Evolutionary conservation across 2,113 vertebrate genomes (phyloP), one percentile per base, ranked within the genome.

Genomic region (Apus apus): DNA sequence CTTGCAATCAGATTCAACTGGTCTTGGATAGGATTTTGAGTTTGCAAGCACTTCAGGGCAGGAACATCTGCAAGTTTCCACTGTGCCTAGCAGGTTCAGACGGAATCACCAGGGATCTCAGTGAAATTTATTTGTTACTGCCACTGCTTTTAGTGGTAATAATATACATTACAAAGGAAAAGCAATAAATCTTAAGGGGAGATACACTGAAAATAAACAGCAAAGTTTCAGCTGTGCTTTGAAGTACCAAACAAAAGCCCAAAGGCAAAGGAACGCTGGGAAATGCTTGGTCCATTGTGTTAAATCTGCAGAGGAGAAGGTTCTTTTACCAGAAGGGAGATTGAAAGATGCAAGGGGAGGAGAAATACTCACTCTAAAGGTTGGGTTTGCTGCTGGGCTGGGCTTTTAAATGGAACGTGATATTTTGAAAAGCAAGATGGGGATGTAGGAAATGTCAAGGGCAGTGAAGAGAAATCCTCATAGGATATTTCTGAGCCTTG

Each of bases 221-320:
- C 61, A 76, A 89, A 50, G 91, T 86, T 95, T 95, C 67, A 92
- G 72, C 36, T 48, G 13, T 57, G 25, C 45, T 89, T 96, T 91
- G 87, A 91, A 95, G 54, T 85, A 82, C 14, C 14, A n/a, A 50
- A 36, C 57, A 76, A 79, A 61, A 57, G 16, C 45, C 62, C 45
- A 61, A 78, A 87, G 74, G 71, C 45, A 85, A 90, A 94, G 70
- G 56, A 72, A 10, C 2, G 3, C 54, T 67, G 85, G 26, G 20
- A 94, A 68, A 26, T 36, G 6, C 50, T 50, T 65, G 13, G 29
- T 65, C 50, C 40, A 3, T 30, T 82, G 32, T 65, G 40, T 48
- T 50, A 85, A 66, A 72, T 45, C 38, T 67, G 50, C 66, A 85
- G 45, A 68, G 71, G 38, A 38, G 38, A 90, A 70, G 60, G 20